These are phyloP conservation scores for Micromys minutus DNA, from an alignment of 2,113 vertebrate genomes.

Conservation along the genomic window DNA sequence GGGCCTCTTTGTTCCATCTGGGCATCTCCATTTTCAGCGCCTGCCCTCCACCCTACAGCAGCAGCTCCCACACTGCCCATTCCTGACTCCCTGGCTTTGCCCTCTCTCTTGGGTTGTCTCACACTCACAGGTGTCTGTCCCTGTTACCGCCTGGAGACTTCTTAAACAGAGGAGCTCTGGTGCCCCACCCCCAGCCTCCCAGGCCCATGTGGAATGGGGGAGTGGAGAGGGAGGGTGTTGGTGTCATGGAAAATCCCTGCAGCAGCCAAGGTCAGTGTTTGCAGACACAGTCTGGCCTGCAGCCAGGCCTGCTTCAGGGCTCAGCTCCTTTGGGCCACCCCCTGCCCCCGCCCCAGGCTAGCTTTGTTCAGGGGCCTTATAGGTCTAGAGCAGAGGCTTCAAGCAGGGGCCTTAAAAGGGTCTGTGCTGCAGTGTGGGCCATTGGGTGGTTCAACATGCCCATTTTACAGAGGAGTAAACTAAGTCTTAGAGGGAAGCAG, in stretches of 20 bases:
- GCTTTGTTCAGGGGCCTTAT: constrained; percentile 46
- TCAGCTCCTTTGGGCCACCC: constrained; percentile 69
- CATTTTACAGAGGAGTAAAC: constrained; percentile 40
- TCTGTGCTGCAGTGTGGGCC: neutral
- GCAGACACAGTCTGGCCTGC: constrained; percentile 79
- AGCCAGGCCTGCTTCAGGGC: constrained; percentile 75
- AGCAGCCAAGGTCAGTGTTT: constrained; percentile 86
- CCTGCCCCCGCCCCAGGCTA: constrained; percentile 32
- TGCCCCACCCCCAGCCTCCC: constrained; percentile 11
- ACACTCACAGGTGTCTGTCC: neutral
- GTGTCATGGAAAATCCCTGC: constrained; percentile 87
- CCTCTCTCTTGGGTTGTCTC: neutral
- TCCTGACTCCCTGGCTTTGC: neutral
- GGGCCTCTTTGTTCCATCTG: constrained; percentile 32
- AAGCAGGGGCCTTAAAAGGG: neutral
- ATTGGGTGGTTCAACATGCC: neutral
- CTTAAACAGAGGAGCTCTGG: neutral
- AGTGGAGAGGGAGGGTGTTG: constrained; percentile 71
- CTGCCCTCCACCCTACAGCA: neutral
- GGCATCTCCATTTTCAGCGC: neutral
- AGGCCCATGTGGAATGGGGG: constrained; percentile 45
- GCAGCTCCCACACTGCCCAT: too few species aligned
- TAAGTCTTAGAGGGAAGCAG: neutral
- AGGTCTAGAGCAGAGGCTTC: constrained; percentile 20
- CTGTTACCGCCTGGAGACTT: neutral